Percentiles rank a stretch among this genome's conserved stretches.
These are phyloP conservation scores for Tympanuchus pallidicinctus DNA, from an alignment of 2,113 vertebrate species.

Conservation along the genomic window DNA sequence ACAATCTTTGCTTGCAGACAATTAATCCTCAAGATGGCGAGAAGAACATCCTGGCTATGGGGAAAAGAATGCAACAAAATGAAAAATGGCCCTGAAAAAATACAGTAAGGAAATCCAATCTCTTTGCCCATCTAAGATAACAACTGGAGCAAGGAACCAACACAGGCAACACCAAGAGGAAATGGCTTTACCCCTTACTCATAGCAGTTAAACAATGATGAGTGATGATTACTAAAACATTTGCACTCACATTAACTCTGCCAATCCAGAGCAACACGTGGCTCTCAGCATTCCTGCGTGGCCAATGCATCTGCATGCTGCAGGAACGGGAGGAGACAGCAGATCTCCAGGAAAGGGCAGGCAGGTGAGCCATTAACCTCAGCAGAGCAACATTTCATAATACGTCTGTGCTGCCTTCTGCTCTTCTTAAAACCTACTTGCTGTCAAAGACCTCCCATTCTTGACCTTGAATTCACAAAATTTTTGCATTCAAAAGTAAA, in stretches of 20 bases:
- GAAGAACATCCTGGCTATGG: neutral
- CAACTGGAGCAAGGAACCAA: neutral
- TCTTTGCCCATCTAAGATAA: neutral
- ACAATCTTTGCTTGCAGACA: neutral
- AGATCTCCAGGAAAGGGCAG: no score
- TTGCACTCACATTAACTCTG: fast-evolving
- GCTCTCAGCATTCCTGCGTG: neutral
- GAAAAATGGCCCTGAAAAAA: neutral
- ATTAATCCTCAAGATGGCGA: neutral
- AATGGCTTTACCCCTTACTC: neutral
- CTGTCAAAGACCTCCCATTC: neutral
- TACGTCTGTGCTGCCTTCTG: neutral
- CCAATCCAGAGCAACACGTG: neutral
- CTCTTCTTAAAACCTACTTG: neutral
- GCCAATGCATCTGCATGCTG: no score
- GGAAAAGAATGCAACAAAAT: neutral
- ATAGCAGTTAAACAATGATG: neutral
- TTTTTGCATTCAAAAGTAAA: neutral
- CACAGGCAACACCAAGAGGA: neutral
- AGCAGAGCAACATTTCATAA: neutral
- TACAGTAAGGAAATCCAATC: neutral
- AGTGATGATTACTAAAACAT: neutral
- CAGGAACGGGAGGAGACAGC: no score
- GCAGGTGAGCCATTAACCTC: no score
- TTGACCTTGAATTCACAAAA: neutral